Evolutionary conservation across 2,888 invertebrate genomes (phyloP), one percentile per base, ranked within the genome.

Genomic region (Cordilura impudica): DNA sequence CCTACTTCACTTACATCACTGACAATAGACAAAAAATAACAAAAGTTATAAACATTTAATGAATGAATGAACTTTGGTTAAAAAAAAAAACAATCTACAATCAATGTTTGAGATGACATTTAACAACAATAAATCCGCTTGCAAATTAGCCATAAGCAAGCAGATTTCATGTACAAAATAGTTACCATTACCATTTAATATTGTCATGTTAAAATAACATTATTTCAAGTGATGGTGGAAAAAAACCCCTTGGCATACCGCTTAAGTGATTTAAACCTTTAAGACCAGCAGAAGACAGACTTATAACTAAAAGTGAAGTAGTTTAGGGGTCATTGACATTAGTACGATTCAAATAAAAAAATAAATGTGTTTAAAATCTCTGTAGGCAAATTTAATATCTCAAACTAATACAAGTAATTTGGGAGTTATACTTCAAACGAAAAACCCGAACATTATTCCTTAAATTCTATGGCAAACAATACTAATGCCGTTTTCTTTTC

Each of bases 101-200:
- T 74, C 72, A 29, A 19, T 39, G 12, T 78, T 45, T 12, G 39
- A 66, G 70, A 66, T 78, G 78, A 66, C 78, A 78, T 78, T 78
- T 78, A 61, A 70, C 53, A 73, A 23, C 45, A 39, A 16, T 18
- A 35, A 54, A 67, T 45, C 47, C 5, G 23, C 53, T 53, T 47
- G 31, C 23, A 74, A 66, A 65, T 74, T 78, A 26, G 54, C 78
- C 66, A 39, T 35, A 47, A 70, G 29, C 60, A 45, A 31, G 21
- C 65, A 58, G 43, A 4, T 21, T 63, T 63, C 29, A 60, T 53
- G 69, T 12, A n/a, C 47, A 10, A 49, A 54, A 74, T 74, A 78
- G n/a, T n/a, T n/a, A 74, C 65, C 60, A 78, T 78, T 78, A 61
- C 70, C 54, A n/a, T 74, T 66, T 74, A 78, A 78, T 66, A 29